Percentiles rank a stretch among this genome's conserved stretches.
These are phyloP conservation scores for Gnathochromis pfefferi DNA, from an alignment of 2,113 vertebrate genomes.

Conservation along the genomic window DNA sequence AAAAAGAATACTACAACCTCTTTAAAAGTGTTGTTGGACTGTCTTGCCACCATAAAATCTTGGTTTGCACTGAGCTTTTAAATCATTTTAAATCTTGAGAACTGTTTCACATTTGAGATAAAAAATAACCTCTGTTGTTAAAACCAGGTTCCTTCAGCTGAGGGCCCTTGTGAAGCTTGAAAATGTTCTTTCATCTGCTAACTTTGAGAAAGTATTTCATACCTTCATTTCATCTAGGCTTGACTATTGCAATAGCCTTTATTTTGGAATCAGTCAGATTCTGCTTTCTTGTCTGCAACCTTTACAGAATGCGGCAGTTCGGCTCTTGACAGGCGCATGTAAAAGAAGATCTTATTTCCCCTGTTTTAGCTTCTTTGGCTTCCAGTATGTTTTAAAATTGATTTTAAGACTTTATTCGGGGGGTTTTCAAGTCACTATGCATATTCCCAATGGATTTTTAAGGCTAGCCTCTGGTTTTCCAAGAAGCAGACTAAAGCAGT, in stretches of 20 bases:
- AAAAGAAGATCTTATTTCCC: neutral
- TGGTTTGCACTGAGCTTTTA: neutral
- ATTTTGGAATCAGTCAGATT: neutral
- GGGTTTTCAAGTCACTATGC: rapidly evolving
- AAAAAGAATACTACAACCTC: neutral
- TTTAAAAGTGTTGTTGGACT: neutral
- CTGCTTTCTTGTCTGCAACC: neutral
- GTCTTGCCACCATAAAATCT: neutral
- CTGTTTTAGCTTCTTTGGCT: neutral
- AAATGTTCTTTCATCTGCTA: neutral
- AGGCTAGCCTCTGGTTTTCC: neutral
- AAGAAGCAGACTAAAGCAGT: neutral
- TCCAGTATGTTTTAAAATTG: neutral
- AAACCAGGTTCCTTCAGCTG: neutral
- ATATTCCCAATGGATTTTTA: neutral
- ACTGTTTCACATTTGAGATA: neutral
- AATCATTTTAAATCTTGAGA: rapidly evolving
- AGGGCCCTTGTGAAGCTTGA: neutral
- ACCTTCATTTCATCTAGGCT: neutral
- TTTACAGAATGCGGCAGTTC: rapidly evolving
- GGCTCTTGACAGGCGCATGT: rapidly evolving
- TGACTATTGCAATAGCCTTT: neutral
- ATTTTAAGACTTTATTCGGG: neutral
- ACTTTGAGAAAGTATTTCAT: neutral
- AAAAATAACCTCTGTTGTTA: neutral